These are phyloP conservation scores for Sebastes umbrosus DNA, from an alignment of 2,797 vertebrate genomes.

Conservation along the genomic window DNA sequence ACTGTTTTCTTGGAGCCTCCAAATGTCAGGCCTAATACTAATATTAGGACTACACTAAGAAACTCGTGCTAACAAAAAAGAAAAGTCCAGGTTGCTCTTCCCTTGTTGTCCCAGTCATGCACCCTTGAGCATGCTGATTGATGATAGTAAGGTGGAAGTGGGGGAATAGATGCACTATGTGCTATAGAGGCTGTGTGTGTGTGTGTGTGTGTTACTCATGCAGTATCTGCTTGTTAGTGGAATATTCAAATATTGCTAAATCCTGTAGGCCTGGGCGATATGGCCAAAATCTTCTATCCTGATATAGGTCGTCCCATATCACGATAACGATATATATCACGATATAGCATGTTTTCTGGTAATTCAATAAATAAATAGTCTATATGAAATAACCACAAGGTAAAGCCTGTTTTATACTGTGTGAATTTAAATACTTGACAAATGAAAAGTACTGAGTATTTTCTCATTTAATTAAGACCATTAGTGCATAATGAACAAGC, in stretches of 20 bases:
- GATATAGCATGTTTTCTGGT: neutral
- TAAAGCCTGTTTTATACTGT: too few species aligned
- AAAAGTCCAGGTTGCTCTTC: conserved; percentile 3
- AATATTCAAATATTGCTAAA: neutral
- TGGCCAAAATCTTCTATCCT: neutral
- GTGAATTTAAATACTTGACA: too few species aligned
- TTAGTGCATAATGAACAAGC: neutral
- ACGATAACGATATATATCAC: neutral
- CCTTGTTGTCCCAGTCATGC: conserved; percentile 6
- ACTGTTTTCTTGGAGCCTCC: conserved; percentile 27
- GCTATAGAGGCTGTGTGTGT: neutral
- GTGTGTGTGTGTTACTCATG: neutral
- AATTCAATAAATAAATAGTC: neutral
- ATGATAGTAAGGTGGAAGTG: conserved; percentile 16
- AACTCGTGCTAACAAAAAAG: neutral
- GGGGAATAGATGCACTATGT: neutral
- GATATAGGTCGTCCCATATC: neutral
- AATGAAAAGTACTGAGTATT: neutral
- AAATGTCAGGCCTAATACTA: conserved; percentile 12
- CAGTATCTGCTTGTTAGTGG: neutral
- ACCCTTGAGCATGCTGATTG: conserved; percentile 34
- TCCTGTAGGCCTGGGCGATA: neutral
- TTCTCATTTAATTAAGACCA: neutral
- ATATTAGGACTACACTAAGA: conserved; percentile 23
- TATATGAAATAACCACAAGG: neutral